Conservation (phyloP, 2,797 vertebrate species). For the Tenualosa ilisha region DNA sequence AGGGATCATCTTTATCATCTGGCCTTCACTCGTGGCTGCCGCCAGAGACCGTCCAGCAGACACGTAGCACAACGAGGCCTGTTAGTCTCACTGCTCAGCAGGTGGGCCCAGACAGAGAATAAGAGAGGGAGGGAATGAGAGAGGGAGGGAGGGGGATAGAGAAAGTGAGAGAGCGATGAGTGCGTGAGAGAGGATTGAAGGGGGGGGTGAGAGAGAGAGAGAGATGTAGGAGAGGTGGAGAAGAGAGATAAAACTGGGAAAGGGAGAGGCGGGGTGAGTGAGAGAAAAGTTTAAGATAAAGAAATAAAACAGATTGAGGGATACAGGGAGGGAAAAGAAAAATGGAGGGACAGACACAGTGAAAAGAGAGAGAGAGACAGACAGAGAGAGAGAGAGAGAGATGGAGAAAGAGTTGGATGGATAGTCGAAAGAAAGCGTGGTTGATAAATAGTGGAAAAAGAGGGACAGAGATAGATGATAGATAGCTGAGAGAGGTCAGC, state of each 20-base stretch:
- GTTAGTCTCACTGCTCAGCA: not conserved
- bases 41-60: constrained; percentile 35
- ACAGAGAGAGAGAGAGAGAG: not conserved
- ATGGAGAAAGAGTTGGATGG: not conserved
- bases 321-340: not conserved
- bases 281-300: not conserved
- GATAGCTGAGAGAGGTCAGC: constrained; percentile 45
- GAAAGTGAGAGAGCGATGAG: not conserved
- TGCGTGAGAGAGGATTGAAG: not conserved
- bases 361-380: not conserved
- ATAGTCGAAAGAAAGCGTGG: not conserved
- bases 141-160: not conserved
- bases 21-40: not conserved
- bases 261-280: not conserved
- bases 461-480: constrained; percentile 27
- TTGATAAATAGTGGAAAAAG: not conserved
- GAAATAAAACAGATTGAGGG: not conserved
- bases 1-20: constrained; percentile 26
- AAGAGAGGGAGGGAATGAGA: not conserved
- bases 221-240: not conserved
- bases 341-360: not conserved
- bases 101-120: not conserved
- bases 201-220: not conserved
- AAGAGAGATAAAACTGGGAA: too few relatives aligned
- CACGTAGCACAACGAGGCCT: constrained; percentile 37